Percentiles rank a stretch among this genome's conserved stretches.
These are phyloP conservation scores for Megaceryle alcyon DNA, from an alignment of 2,797 vertebrate species.

Conservation along the genomic window DNA sequence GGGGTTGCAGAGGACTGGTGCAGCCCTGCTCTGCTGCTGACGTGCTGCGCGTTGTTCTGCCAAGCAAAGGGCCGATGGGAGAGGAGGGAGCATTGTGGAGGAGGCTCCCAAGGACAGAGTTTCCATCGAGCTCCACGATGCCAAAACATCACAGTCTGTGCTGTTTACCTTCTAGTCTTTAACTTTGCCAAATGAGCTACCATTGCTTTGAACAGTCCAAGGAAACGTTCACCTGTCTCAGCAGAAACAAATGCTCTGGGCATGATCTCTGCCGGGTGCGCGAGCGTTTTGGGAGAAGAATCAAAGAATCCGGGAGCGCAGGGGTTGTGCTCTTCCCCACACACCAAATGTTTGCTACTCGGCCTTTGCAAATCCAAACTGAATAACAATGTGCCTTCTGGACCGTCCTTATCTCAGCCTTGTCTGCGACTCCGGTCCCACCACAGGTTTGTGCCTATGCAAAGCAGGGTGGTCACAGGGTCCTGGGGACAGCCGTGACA, in stretches of 20 bases:
- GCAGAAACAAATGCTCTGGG: neutral
- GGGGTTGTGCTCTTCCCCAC: neutral
- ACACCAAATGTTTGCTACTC: slow-evolving; percentile 17
- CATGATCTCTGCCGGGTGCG: neutral
- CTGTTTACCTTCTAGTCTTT: neutral
- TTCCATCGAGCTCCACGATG: neutral
- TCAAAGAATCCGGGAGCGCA: fast-evolving
- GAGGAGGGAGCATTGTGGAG: neutral
- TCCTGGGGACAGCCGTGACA: neutral
- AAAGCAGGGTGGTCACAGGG: neutral
- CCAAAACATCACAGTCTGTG: slow-evolving; percentile 3
- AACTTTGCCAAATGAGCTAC: neutral
- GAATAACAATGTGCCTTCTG: slow-evolving; percentile 42
- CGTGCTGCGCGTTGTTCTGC: fast-evolving
- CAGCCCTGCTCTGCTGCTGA: neutral
- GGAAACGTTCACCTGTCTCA: neutral
- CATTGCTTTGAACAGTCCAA: neutral
- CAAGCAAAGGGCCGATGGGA: neutral
- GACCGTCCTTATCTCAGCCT: slow-evolving; percentile 26
- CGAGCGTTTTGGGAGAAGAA: neutral
- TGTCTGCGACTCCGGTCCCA: neutral
- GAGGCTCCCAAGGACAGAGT: neutral
- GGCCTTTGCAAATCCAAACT: slow-evolving; percentile 30
- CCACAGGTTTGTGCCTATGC: slow-evolving; percentile 52
- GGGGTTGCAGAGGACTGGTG: neutral